Conservation (phyloP, 2,797 vertebrate genomes). For the Phrynocephalus forsythii region DNA sequence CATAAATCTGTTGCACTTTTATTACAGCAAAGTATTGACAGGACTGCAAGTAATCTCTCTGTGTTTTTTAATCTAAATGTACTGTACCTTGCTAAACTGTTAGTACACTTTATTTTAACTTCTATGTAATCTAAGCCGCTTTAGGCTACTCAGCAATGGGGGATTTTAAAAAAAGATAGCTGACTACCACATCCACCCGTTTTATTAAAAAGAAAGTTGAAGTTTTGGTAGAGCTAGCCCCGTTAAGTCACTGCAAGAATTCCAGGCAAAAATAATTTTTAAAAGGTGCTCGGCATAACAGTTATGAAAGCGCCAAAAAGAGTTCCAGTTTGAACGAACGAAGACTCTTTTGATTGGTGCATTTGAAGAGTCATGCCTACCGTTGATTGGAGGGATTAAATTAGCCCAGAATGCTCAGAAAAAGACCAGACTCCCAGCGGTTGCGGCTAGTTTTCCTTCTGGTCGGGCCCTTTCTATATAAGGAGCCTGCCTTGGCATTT, state of each 20-base stretch:
- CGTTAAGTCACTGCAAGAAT: no score
- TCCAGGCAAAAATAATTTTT: no score
- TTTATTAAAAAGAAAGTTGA: no score
- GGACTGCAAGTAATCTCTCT: no score
- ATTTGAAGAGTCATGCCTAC: background rate
- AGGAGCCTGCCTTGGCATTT: fast-evolving
- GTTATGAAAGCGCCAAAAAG: background rate
- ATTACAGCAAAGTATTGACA: no score
- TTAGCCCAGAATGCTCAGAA: background rate
- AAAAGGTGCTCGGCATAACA: no score
- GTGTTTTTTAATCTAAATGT: no score
- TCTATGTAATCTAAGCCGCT: background rate
- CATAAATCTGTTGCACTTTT: no score
- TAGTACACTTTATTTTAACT: background rate
- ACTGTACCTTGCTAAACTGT: no score
- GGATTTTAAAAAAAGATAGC: background rate
- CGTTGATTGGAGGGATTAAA: background rate
- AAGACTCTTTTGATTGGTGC: background rate
- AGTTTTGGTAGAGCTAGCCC: no score
- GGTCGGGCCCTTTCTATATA: background rate
- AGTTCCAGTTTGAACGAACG: background rate
- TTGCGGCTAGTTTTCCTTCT: slow-evolving; percentile 8
- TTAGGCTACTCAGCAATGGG: no score
- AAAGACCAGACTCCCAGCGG: no score
- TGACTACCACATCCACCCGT: background rate